Conservation (phyloP, 1,140 invertebrate genomes). For the Acromyrmex heyeri region DNA sequence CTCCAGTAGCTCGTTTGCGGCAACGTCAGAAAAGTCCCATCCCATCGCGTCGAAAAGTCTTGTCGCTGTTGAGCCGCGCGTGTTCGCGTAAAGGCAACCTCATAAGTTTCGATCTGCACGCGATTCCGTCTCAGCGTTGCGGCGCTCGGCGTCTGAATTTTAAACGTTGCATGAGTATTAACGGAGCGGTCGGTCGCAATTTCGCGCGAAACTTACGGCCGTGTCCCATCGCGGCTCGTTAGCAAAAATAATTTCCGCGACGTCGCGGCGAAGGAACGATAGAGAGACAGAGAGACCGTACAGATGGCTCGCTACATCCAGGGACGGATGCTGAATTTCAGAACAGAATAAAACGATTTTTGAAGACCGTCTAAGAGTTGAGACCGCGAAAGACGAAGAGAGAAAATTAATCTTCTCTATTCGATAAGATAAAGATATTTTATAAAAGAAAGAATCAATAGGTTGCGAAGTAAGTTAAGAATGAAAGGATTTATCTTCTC, state of each 20-base stretch:
- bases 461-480: no score
- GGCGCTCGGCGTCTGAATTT: conserved; percentile 66
- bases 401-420: neutral
- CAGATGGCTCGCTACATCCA: conserved; percentile 46
- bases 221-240: conserved; percentile 73
- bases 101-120: conserved; percentile 68
- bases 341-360: neutral
- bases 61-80: neutral
- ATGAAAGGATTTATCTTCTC: neutral
- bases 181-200: conserved; percentile 70
- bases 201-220: conserved; percentile 73
- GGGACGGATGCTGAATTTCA: conserved; percentile 14
- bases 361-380: neutral
- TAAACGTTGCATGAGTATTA: conserved; percentile 73
- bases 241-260: conserved; percentile 75
- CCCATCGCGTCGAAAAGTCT: neutral
- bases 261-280: neutral
- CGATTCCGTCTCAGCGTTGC: conserved; percentile 14
- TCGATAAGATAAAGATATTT: neutral
- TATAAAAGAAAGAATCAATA: neutral
- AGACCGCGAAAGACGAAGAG: neutral
- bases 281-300: neutral
- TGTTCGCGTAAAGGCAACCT: conserved; percentile 55
- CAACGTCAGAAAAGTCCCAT: conserved; percentile 26
- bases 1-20: conserved; percentile 32